Evolutionary conservation across 2,113 vertebrate species (phyloP).

Genomic region (Prionailurus bengalensis): DNA sequence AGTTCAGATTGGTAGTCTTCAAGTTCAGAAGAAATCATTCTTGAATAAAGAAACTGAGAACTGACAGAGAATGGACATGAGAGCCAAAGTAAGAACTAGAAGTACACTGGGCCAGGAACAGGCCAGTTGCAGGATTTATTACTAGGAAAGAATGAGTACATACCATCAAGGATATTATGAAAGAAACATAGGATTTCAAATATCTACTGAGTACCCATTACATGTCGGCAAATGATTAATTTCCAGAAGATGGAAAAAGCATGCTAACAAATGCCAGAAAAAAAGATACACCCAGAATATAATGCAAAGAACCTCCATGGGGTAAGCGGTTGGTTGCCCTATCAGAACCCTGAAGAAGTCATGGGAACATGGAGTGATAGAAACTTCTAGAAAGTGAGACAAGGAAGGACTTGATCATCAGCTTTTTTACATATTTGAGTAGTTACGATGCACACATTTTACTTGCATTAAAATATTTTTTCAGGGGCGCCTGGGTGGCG

Average conservation of each 20-base stretch:
- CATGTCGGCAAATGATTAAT: constrained; percentile 12
- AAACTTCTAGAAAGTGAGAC: not conserved
- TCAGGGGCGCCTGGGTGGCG: no score
- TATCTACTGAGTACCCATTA: not conserved
- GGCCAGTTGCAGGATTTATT: not conserved
- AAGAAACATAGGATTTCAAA: constrained; percentile 5
- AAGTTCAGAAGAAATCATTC: not conserved
- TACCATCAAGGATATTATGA: not conserved
- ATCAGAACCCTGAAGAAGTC: not conserved
- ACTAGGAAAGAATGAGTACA: constrained; percentile 10
- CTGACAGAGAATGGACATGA: not conserved
- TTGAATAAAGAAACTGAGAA: constrained; percentile 45
- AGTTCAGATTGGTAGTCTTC: not conserved
- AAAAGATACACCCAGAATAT: not conserved
- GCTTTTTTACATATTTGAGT: not conserved
- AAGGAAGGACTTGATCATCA: not conserved
- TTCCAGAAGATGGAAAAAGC: not conserved
- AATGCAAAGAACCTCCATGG: not conserved
- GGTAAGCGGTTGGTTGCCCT: not conserved
- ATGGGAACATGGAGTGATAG: not conserved
- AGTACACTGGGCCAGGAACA: not conserved
- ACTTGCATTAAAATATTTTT: not conserved
- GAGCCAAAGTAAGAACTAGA: not conserved
- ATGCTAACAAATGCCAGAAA: not conserved
- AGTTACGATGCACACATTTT: not conserved